phyloP scores from a whole-genome alignment of 2,797 vertebrate species.

The Delichon dasypus region DNA sequence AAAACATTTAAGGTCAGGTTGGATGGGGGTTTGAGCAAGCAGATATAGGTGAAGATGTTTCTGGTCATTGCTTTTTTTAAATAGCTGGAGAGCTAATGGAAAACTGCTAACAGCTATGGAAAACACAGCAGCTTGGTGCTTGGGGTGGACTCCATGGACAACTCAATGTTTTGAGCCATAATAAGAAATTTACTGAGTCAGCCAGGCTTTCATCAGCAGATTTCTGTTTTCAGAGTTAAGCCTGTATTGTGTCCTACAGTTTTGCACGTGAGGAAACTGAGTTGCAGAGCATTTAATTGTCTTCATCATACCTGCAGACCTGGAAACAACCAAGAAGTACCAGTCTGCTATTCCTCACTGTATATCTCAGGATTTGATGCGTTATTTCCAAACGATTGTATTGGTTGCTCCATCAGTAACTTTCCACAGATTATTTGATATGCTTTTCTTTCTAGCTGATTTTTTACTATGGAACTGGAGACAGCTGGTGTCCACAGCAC shows the following conservation, averaged over 20 bases:
- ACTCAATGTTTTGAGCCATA: background rate
- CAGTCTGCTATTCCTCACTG: background rate
- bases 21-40: background rate
- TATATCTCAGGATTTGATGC: background rate
- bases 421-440: background rate
- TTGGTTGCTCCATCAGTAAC: background rate
- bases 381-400: background rate
- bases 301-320: background rate
- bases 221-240: background rate
- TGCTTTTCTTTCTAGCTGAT: constrained; percentile 81
- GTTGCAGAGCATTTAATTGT: background rate
- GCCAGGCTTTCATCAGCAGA: background rate
- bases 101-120: background rate
- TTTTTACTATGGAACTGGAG: constrained; percentile 90
- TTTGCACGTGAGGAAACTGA: background rate
- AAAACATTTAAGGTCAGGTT: background rate
- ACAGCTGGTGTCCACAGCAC: constrained; percentile 88
- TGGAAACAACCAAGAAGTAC: background rate
- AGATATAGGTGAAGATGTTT: background rate
- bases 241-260: background rate
- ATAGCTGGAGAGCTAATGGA: background rate
- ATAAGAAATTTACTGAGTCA: background rate
- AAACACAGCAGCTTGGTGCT: background rate
- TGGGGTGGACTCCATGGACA: background rate
- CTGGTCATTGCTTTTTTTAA: background rate